Conservation (phyloP, 2,797 vertebrate genomes). For the Sus cebifrons region DNA sequence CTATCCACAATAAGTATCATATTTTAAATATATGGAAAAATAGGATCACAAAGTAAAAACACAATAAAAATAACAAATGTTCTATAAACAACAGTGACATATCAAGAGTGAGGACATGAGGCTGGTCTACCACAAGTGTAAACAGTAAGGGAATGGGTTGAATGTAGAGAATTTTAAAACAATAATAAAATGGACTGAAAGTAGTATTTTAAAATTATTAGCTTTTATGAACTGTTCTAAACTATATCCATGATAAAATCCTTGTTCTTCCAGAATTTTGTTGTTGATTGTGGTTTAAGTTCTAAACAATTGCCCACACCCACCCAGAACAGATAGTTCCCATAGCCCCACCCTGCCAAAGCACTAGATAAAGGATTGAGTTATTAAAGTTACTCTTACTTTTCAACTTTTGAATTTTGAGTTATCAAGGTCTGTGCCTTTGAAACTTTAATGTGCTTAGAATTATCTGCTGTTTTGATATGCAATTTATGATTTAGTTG, state of each 20-base stretch:
- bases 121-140: not conserved
- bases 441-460: not conserved
- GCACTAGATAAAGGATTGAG: not conserved
- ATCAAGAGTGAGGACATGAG: not conserved
- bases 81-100: not conserved
- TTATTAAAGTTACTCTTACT: not conserved
- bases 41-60: not conserved
- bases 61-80: not conserved
- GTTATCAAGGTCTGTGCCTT: not conserved
- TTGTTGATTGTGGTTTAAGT: not conserved
- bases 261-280: not conserved
- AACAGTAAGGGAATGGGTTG: not conserved
- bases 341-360: not conserved
- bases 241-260: not conserved
- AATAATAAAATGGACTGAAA: not conserved
- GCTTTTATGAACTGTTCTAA: not conserved
- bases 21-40: constrained; percentile 26
- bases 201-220: not conserved
- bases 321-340: not conserved
- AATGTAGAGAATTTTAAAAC: not conserved
- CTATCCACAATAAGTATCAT: not conserved
- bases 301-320: not conserved
- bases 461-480: not conserved
- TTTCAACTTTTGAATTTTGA: constrained; percentile 23
- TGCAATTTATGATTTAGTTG: not conserved